phyloP scores from a whole-genome alignment of 64 coral and sea anemone genomes.

The Astreopora myriophthalma region DNA sequence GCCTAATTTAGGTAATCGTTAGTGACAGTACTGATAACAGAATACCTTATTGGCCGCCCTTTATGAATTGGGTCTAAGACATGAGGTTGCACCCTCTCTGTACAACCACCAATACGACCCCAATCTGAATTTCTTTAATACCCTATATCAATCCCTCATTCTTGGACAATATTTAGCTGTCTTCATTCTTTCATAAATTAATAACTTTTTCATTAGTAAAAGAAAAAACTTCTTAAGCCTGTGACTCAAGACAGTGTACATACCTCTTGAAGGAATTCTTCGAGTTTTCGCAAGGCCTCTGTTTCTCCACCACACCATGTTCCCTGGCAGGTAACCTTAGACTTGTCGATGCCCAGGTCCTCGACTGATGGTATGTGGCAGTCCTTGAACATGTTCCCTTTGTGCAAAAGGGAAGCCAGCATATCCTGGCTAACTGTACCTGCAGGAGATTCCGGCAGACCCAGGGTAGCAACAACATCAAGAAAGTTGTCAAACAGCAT shows the following conservation, averaged over 20 bases:
- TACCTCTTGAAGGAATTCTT: conserved; percentile 5
- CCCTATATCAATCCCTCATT: too few relatives aligned
- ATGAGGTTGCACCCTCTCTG: too few relatives aligned
- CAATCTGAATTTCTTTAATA: too few relatives aligned
- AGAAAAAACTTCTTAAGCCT: not conserved
- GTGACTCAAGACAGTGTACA: not conserved
- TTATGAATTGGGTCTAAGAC: too few relatives aligned
- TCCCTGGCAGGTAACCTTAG: not conserved
- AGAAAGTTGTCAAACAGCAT: conserved; percentile 37
- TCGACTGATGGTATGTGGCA: conserved; percentile 10
- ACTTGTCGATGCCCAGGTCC: conserved; percentile 25
- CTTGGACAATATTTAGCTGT: too few relatives aligned
- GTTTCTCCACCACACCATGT: conserved; percentile 56
- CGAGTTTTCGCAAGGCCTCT: conserved; percentile 22
- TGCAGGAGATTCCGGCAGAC: not conserved
- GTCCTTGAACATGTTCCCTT: not conserved
- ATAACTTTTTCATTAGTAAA: too few relatives aligned
- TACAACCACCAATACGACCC: too few relatives aligned
- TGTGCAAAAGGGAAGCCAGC: not conserved
- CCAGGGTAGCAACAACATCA: conserved; percentile 27
- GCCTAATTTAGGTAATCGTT: too few relatives aligned
- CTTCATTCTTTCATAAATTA: too few relatives aligned
- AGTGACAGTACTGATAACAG: too few relatives aligned
- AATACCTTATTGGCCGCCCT: too few relatives aligned
- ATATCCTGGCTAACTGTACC: not conserved